Evolutionary conservation across 2,888 invertebrate genomes (phyloP).

Genomic region (Homarus gammarus): DNA sequence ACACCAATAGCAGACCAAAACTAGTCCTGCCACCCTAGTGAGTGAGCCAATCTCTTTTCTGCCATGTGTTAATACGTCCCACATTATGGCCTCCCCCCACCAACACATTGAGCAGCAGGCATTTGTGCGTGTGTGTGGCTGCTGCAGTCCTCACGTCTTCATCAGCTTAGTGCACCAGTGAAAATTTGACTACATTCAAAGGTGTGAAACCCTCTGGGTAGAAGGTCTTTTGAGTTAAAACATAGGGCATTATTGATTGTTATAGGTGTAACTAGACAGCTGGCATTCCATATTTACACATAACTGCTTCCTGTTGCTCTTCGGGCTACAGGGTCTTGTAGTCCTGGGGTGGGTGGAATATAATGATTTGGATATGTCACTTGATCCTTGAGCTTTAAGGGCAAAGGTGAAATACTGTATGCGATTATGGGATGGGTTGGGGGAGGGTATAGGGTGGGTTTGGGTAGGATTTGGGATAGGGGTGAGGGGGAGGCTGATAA

Average conservation of each 20-base stretch:
- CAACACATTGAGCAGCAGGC: conserved; percentile 6
- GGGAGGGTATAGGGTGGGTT: conserved; percentile 15
- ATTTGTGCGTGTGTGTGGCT: not conserved
- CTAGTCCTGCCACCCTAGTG: conserved; percentile 48
- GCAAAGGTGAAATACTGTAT: conserved; percentile 10
- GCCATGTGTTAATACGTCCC: conserved; percentile 29
- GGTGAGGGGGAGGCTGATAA: conserved; percentile 42
- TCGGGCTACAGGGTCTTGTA: not conserved
- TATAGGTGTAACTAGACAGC: conserved; percentile 14
- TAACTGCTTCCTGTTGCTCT: conserved; percentile 12
- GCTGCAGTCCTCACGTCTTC: conserved; percentile 1
- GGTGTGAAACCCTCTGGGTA: not conserved
- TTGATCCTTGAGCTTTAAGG: conserved; percentile 20
- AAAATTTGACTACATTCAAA: not conserved
- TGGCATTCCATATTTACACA: conserved; percentile 18
- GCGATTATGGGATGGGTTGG: not conserved
- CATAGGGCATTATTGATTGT: conserved; percentile 8
- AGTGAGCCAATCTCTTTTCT: conserved; percentile 49
- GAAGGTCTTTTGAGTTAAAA: not conserved
- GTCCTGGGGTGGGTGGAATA: not conserved
- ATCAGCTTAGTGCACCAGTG: conserved; percentile 13
- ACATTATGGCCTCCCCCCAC: conserved; percentile 34
- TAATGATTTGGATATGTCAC: not conserved
- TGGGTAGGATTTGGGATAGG: conserved; percentile 7
- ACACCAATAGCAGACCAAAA: conserved; percentile 43